A percentile compares a stretch with the other conserved stretches of the same genome.
phyloP scores from a whole-genome alignment of 1,140 invertebrate genomes.

The Caerostris darwini region DNA sequence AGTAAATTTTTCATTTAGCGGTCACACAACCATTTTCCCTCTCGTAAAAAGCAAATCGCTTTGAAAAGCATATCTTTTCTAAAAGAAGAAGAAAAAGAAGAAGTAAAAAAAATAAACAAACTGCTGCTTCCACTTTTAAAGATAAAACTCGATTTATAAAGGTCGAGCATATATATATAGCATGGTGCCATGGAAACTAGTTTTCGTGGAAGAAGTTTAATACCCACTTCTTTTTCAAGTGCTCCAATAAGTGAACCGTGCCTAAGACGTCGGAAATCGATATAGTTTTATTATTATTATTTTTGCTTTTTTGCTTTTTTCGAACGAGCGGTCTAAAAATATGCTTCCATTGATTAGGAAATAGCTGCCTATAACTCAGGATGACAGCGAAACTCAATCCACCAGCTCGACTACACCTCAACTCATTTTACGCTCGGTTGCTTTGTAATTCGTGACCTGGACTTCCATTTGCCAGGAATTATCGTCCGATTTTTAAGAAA shows the following conservation, averaged over 20 bases:
- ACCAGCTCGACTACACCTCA: conserved; percentile 62
- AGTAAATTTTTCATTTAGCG: conserved; percentile 25
- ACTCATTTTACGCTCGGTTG: conserved; percentile 73
- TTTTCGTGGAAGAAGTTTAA: conserved; percentile 64
- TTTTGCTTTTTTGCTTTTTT: conserved; percentile 16
- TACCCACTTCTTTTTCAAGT: conserved; percentile 52
- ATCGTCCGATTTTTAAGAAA: conserved; percentile 40
- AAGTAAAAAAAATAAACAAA: conserved; percentile 22
- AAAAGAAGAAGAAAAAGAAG: not conserved
- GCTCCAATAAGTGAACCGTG: conserved; percentile 66
- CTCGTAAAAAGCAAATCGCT: conserved; percentile 4
- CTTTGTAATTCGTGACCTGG: conserved; percentile 70
- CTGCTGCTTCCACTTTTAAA: not conserved
- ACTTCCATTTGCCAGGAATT: conserved; percentile 53
- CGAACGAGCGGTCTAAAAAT: conserved; percentile 65
- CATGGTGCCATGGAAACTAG: conserved; percentile 44
- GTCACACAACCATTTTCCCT: not conserved
- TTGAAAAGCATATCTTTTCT: not conserved
- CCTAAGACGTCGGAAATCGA: conserved; percentile 66
- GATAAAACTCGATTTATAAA: conserved; percentile 54
- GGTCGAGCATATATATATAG: conserved; percentile 26
- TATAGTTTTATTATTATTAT: conserved; percentile 56
- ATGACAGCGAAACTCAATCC: conserved; percentile 73
- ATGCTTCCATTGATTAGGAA: conserved; percentile 76
- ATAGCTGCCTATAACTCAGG: conserved; percentile 74